Conservation (phyloP, 2,113 vertebrate genomes). For the Archilochus colubris region DNA sequence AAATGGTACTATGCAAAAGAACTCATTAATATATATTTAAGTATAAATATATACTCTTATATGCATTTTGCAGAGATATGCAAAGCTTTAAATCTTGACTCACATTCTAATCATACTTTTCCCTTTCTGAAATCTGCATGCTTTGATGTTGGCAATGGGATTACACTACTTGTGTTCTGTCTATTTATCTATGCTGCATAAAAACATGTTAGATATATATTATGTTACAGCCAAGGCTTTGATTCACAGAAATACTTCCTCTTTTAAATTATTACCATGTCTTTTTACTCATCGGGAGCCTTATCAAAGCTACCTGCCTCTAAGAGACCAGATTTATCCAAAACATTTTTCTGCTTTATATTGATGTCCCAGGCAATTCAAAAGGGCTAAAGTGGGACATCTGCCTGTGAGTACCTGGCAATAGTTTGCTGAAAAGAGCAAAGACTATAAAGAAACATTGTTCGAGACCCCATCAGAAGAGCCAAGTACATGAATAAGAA, state of each 20-base stretch:
- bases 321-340: neutral
- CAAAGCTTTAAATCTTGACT: conserved; percentile 45
- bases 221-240: conserved; percentile 18
- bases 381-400: conserved; percentile 7
- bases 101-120: conserved; percentile 6
- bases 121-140: conserved; percentile 18
- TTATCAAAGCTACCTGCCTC: conserved; percentile 13
- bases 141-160: conserved; percentile 24
- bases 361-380: neutral
- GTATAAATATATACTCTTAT: neutral
- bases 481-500: neutral
- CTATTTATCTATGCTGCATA: conserved; percentile 35
- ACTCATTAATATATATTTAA: conserved; percentile 22
- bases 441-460: neutral
- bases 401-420: neutral
- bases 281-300: neutral
- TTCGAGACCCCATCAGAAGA: neutral
- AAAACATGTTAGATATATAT: neutral
- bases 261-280: conserved; percentile 24
- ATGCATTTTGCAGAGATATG: conserved; percentile 34
- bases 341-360: neutral
- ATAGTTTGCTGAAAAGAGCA: neutral
- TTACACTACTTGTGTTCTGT: conserved; percentile 20
- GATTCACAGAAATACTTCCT: neutral
- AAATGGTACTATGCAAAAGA: neutral